Evolutionary conservation across 2,113 vertebrate genomes (phyloP), one percentile per base, ranked within the genome.

Genomic region (Dissostichus mawsoni): DNA sequence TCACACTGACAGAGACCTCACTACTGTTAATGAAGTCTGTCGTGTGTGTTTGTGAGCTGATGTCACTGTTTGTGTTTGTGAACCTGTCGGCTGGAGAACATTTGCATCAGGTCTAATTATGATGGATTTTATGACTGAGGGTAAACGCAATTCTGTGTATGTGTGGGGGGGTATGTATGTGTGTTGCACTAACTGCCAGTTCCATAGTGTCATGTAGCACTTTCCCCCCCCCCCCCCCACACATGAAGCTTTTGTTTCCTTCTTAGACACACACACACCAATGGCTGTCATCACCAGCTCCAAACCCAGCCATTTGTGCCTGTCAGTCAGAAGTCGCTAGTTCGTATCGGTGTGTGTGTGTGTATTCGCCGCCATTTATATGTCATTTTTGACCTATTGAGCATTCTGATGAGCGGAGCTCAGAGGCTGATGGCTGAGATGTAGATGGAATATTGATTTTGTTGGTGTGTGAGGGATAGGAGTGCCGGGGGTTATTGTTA

Each of bases 391-490:
- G 81, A 86, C 81, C 74, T 84, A 83, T 89, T 75, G 75, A 81
- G 65, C 84, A 76, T 81, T 73, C 16, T 75, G 78, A 81, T 86
- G 70, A 75, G 70, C 51, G 5, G 47, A 20, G 73, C 62, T 50
- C 55, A 57, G 67, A 72, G 69, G 76, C 68, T 80, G 63, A 70
- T 64, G 67, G 67, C 65, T 63, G 61, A 48, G 55, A 81, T 78
- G 81, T 81, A 80, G 78, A 84, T 86, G 64, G 72, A 84, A 82
- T 86, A 89, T 86, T 89, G 84, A 89, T 86, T 81, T 7, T 66
- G 63, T 48, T 73, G 17, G n/a, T 63, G 68, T 44, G 59, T 44
- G 59, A 62, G 59, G 5, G 11, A 62, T 41, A 41, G 36, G 36
- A 17, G 59, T 41, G 59, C 59, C 33, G 33, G 17, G 33, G 59